Conservation (phyloP, 2,888 invertebrate genomes). For the Drosophila neotestacea region DNA sequence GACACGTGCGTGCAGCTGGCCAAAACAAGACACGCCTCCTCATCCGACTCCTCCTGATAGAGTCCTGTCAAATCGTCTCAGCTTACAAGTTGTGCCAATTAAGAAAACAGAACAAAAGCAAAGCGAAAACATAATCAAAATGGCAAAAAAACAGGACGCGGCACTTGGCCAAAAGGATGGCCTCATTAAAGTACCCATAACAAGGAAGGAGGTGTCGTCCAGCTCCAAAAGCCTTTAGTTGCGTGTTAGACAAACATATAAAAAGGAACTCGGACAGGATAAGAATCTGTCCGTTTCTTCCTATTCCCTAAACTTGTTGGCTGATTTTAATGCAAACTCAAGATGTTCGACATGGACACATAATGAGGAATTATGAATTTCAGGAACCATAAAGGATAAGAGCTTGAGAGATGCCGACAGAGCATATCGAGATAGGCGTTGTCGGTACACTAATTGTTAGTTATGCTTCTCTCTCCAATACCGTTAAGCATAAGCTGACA, state of each 20-base stretch:
- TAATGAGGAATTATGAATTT: conserved; percentile 76
- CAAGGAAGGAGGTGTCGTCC: not conserved
- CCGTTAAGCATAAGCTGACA: conserved; percentile 15
- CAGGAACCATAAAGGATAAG: conserved; percentile 41
- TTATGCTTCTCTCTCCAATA: conserved; percentile 40
- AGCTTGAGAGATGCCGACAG: conserved; percentile 10
- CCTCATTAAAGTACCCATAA: conserved; percentile 16
- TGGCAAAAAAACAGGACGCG: conserved; percentile 18
- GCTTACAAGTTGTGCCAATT: conserved; percentile 54
- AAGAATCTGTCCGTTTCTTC: conserved; percentile 25
- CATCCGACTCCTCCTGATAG: conserved; percentile 1
- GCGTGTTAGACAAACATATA: conserved; percentile 46
- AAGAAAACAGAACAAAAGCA: conserved; percentile 42
- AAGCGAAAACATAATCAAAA: conserved; percentile 54
- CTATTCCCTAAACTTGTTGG: not conserved
- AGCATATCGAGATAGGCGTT: conserved; percentile 10
- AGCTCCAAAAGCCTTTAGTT: conserved; percentile 17
- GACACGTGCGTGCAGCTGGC: conserved; percentile 39
- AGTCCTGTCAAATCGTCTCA: conserved; percentile 24
- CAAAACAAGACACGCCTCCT: conserved; percentile 16
- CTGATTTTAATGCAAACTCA: conserved; percentile 34
- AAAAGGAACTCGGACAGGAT: conserved; percentile 31
- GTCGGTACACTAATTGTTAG: conserved; percentile 63
- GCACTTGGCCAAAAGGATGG: conserved; percentile 22
- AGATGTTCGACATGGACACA: conserved; percentile 36